Percentiles rank a stretch among this genome's conserved stretches.
Evolutionary conservation across 1,140 invertebrate genomes (phyloP).

Genomic region (Triops longicaudatus): DNA sequence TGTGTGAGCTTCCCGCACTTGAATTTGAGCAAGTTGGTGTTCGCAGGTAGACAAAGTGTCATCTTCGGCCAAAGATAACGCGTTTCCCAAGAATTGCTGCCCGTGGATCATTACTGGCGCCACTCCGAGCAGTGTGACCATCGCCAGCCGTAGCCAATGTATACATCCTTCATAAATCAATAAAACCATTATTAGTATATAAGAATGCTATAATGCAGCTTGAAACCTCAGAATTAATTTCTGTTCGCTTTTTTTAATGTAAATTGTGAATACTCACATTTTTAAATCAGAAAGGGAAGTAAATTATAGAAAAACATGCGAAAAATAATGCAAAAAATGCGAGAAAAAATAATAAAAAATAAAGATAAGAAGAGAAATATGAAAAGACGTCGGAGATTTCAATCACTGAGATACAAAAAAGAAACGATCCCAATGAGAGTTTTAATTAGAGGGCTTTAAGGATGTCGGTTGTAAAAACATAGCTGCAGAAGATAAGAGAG

Average conservation of each 20-base stretch:
- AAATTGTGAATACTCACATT: too few species aligned
- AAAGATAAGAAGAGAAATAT: too few species aligned
- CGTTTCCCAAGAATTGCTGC: neutral
- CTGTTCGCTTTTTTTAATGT: too few species aligned
- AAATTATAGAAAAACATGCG: too few species aligned
- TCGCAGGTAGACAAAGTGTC: slow-evolving; percentile 20
- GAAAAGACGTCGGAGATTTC: too few species aligned
- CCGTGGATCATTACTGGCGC: slow-evolving; percentile 15
- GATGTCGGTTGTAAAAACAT: neutral
- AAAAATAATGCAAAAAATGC: too few species aligned
- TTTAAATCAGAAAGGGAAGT: too few species aligned
- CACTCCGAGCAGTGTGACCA: neutral
- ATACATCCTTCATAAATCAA: neutral
- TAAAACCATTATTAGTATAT: too few species aligned
- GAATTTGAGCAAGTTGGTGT: neutral
- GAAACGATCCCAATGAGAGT: neutral
- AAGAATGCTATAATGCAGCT: too few species aligned
- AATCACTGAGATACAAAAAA: too few species aligned
- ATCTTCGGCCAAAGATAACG: slow-evolving; percentile 5
- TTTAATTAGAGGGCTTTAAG: neutral
- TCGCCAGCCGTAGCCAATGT: neutral
- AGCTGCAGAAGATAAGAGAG: neutral
- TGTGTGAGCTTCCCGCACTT: slow-evolving; percentile 15
- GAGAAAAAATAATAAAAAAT: too few species aligned
- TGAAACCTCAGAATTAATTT: too few species aligned